phyloP scores from a whole-genome alignment of 2,888 invertebrate genomes.

The Plebejus anna region DNA sequence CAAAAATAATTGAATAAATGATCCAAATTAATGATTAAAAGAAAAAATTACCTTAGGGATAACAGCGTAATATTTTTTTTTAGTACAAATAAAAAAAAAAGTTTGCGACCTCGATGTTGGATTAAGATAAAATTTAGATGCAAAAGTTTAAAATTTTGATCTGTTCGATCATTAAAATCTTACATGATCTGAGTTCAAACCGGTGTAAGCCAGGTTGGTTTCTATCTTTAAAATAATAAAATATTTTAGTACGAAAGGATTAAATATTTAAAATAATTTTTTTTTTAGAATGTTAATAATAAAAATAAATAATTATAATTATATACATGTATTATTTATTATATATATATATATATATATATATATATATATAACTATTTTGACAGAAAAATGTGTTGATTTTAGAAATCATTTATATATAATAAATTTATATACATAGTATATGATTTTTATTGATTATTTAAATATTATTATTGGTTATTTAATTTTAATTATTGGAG shows the following conservation, averaged over 20 bases:
- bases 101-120: slow-evolving; percentile 95
- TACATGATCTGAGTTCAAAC: slow-evolving; percentile 95
- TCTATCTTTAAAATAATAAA: slow-evolving; percentile 83
- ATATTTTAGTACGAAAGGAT: slow-evolving; percentile 91
- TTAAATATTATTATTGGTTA: slow-evolving; percentile 63
- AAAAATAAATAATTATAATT: slow-evolving; percentile 36
- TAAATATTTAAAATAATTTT: slow-evolving; percentile 78
- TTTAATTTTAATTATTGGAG: slow-evolving; percentile 78
- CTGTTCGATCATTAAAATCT: slow-evolving; percentile 91
- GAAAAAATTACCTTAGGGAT: slow-evolving; percentile 90
- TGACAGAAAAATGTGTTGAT: slow-evolving; percentile 85
- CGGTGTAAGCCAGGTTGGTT: slow-evolving; percentile 92
- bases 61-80: slow-evolving; percentile 90
- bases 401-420: slow-evolving; percentile 84
- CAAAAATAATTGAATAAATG: slow-evolving; percentile 68
- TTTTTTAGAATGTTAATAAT: slow-evolving; percentile 55
- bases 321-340: no score
- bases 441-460: slow-evolving; percentile 53
- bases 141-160: slow-evolving; percentile 84
- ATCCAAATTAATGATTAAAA: slow-evolving; percentile 82
- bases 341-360: no score
- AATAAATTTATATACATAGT: slow-evolving; percentile 71
- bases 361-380: slow-evolving; percentile 62
- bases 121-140: slow-evolving; percentile 86
- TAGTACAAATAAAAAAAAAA: slow-evolving; percentile 86